phyloP scores from a whole-genome alignment of 2,797 vertebrate genomes.

The Cichlasoma orientale region DNA sequence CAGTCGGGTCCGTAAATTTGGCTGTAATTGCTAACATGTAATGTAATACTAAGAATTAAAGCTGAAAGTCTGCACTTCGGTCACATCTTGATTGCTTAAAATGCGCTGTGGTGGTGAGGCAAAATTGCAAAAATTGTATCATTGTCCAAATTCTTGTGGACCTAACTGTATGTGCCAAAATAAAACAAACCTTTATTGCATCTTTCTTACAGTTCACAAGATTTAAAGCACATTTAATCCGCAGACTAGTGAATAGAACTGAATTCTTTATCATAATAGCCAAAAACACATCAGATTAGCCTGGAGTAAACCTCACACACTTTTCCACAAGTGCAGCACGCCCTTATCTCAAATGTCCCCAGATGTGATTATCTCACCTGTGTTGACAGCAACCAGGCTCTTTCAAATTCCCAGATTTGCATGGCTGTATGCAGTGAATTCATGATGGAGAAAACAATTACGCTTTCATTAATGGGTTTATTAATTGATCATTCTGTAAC shows the following conservation, averaged over 20 bases:
- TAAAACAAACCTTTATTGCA: not conserved
- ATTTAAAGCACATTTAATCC: accelerated
- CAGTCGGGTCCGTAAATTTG: accelerated
- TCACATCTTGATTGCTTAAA: not conserved
- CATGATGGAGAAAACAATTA: not conserved
- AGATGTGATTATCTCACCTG: not conserved
- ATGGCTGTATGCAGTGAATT: not conserved
- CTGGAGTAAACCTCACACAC: not conserved
- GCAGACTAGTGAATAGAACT: not conserved
- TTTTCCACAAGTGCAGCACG: not conserved
- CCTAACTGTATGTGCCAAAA: not conserved
- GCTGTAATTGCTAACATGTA: not conserved
- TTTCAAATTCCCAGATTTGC: not conserved
- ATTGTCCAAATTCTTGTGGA: not conserved
- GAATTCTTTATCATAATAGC: not conserved
- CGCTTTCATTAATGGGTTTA: not conserved
- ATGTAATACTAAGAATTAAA: not conserved
- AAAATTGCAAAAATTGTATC: not conserved
- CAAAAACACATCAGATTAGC: not conserved
- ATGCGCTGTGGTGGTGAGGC: not conserved
- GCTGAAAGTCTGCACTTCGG: not conserved
- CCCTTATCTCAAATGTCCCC: not conserved
- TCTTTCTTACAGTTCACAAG: not conserved
- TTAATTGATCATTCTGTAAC: accelerated
- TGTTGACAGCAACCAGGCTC: not conserved